Evolutionary conservation across 2,888 invertebrate genomes (phyloP).

Genomic region (Spodoptera littoralis): DNA sequence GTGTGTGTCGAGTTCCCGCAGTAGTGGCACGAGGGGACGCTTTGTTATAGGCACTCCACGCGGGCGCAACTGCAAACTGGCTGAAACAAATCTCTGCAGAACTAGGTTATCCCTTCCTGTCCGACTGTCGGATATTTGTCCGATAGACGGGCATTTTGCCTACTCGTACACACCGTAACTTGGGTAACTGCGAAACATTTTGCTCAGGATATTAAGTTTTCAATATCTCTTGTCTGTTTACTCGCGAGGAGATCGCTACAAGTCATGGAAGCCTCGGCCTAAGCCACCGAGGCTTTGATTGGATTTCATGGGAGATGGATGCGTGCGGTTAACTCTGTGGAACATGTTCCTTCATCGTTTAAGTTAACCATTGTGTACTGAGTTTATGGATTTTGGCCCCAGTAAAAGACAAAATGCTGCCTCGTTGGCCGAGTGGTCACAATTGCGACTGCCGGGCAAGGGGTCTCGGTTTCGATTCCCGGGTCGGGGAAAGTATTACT

Average conservation of each 20-base stretch:
- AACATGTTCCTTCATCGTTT: too few relatives aligned
- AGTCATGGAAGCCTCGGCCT: conserved; percentile 1
- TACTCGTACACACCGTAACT: conserved; percentile 52
- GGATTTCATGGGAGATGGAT: conserved; percentile 24
- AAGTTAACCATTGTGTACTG: too few relatives aligned
- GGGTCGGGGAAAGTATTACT: too few relatives aligned
- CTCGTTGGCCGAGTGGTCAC: too few relatives aligned
- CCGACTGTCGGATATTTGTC: conserved; percentile 66
- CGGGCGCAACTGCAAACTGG: conserved; percentile 63
- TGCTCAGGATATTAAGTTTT: conserved; percentile 67
- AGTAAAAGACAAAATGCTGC: too few relatives aligned
- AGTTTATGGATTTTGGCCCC: too few relatives aligned
- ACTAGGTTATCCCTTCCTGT: conserved; percentile 67
- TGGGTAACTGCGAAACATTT: conserved; percentile 48
- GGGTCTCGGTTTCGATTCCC: too few relatives aligned
- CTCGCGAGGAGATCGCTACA: conserved; percentile 12
- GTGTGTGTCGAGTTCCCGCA: conserved; percentile 23
- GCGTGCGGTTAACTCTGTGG: conserved; percentile 13
- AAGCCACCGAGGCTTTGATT: conserved; percentile 31
- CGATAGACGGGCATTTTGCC: conserved; percentile 53
- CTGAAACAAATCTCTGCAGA: conserved; percentile 68
- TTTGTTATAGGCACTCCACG: conserved; percentile 58
- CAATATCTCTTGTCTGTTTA: conserved; percentile 57
- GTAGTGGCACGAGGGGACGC: conserved; percentile 39
- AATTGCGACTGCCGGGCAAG: too few relatives aligned